Evolutionary conservation across 53 echinoderm and acorn worm genomes (phyloP), one percentile per base, ranked within the genome.

Genomic region (Luidia sarsii): DNA sequence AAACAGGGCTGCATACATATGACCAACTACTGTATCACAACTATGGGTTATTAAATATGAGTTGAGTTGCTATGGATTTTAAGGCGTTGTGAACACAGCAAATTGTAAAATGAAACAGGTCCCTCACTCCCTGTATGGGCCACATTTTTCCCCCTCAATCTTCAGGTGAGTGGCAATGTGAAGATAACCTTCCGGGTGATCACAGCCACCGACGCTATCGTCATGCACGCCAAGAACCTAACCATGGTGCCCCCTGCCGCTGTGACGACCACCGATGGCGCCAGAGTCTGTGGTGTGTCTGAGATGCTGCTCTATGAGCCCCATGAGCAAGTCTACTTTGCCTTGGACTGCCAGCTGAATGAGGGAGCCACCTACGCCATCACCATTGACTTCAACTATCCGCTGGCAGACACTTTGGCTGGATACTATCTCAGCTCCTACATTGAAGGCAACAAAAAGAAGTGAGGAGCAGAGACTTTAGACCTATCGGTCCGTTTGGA

Each of bases 391-490:
- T 97, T 97, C 68, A 39, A 68, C 64, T 92, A 90, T 59, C 71
- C 32, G 13, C 71, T 93, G 25, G 66, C 49, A 0, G 91, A 86
- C 21, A 75, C 69, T 0, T 56, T 97, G 66, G 49, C 57, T 8
- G 97, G 97, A 37, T 93, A 94, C 59, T 97, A 97, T 35, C 45
- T 68, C 18, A 97, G 97, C 52, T 74, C 82, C 7, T 97, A 97
- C 69, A 75, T 43, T 43, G 85, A 73, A 38, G 41, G 85, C 9
- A 77, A 80, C 33, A 60, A 50, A 28, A 68, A 68, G 41, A 83
- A 80, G 96, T 96, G 79, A 84, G 81, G 48, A 28, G 41, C 6
- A 7, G 11, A 11, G 41, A 41, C 41, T 41, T 6, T 41, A n/a
- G n/a, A n/a, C n/a, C n/a, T n/a, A n/a, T n/a, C n/a, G n/a, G n/a